These are phyloP conservation scores for Aspidoscelis tigris DNA, from an alignment of 2,113 vertebrate genomes.

Conservation along the genomic window DNA sequence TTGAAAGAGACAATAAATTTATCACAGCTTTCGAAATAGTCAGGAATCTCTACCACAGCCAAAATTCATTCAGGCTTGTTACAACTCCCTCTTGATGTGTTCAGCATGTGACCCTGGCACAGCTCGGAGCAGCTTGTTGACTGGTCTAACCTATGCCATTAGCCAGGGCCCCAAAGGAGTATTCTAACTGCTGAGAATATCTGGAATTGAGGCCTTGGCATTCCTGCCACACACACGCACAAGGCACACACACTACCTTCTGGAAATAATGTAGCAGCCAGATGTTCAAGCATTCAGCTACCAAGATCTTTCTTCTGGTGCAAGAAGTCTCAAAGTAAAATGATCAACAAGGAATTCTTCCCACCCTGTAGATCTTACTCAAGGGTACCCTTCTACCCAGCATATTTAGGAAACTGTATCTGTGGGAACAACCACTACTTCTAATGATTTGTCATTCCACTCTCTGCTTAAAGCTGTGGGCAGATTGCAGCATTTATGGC, in stretches of 20 bases:
- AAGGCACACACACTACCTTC: neutral
- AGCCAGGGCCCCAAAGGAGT: neutral
- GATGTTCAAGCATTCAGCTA: slow-evolving; percentile 15
- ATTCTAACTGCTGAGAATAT: neutral
- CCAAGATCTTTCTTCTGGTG: neutral
- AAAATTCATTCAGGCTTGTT: slow-evolving; percentile 1
- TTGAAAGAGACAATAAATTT: slow-evolving; percentile 22
- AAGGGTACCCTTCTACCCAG: neutral
- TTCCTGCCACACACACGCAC: slow-evolving; percentile 3
- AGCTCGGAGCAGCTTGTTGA: neutral
- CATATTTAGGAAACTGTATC: neutral
- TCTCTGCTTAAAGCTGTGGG: neutral
- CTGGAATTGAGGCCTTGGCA: slow-evolving; percentile 3
- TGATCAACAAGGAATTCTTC: neutral
- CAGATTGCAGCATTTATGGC: neutral
- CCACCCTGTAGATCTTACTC: neutral
- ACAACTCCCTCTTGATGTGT: neutral
- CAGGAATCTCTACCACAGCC: fast-evolving
- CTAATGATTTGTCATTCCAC: neutral
- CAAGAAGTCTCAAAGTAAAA: neutral
- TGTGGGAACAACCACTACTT: neutral
- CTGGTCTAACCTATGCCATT: neutral
- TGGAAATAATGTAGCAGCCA: neutral
- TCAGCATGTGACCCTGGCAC: slow-evolving; percentile 9
- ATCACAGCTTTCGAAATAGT: neutral